Evolutionary conservation across 2,888 invertebrate species (phyloP), one percentile per base, ranked within the genome.

Genomic region (Syrista parreyssii): DNA sequence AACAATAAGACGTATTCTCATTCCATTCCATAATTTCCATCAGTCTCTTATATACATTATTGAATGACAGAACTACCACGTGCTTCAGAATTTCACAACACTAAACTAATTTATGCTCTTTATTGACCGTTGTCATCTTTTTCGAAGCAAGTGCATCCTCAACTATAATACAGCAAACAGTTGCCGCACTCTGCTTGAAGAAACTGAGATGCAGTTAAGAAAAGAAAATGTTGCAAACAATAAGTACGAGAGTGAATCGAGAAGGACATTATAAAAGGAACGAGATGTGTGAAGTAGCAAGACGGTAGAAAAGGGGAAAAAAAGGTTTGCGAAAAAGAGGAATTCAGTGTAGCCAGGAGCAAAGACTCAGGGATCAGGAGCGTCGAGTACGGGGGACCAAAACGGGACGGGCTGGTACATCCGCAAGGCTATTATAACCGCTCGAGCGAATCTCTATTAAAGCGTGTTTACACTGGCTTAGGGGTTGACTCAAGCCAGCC

Each of bases 401-500:
- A 55, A 55, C 55, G 55, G 86, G 86, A 86, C 84, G 86, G 85
- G 86, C 86, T 86, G 89, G 85, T 88, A 89, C 89, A 90, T 89
- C 89, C 90, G 90, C 89, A 89, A 91, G 89, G 90, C 91, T 91
- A 91, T 91, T 91, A 91, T 91, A 90, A 89, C 90, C 91, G 91
- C 91, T 91, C 91, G 90, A 91, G 91, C 91, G 91, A 91, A 91
- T 91, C 91, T 91, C 91, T 91, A 91, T 91, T 91, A 91, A 91
- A 91, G 91, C 90, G 91, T 91, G 91, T 91, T 91, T 91, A 91
- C 91, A 91, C 91, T 91, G 91, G 91, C 91, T 91, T 89, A 91
- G 91, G 91, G 91, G 91, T 91, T 91, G 91, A 91, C 91, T 91
- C 90, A 90, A 86, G 88, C 90, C 88, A 86, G 87, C 89, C 89